phyloP scores from a whole-genome alignment of 64 coral and sea anemone species.

The Stichodactyla helianthus region DNA sequence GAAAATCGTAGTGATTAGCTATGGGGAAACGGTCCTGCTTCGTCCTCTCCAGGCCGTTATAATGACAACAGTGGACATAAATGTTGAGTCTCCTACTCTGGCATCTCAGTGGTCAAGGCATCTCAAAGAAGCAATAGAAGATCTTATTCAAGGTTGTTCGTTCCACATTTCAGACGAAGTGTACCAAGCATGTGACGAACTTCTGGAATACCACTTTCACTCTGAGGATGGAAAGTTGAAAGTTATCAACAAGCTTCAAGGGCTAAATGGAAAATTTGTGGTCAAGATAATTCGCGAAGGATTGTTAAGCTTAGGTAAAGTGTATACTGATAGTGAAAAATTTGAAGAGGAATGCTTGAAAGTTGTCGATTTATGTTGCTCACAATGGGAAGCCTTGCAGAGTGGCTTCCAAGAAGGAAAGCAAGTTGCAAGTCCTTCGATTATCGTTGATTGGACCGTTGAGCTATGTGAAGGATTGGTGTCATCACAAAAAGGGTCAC shows the following conservation, averaged over 20 bases:
- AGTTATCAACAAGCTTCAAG: not conserved
- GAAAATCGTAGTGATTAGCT: no score
- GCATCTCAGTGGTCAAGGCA: not conserved
- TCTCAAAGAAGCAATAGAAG: no score
- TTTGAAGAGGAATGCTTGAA: not conserved
- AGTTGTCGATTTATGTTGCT: not conserved
- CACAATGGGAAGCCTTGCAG: not conserved
- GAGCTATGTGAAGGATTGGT: not conserved
- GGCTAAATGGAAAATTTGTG: not conserved
- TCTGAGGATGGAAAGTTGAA: not conserved
- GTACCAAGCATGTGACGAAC: not conserved
- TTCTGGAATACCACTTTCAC: not conserved
- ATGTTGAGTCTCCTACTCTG: no score
- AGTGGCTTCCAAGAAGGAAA: not conserved
- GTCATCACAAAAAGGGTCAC: not conserved
- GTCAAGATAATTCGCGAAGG: slow-evolving; percentile 4
- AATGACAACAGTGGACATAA: no score
- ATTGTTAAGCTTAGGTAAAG: not conserved
- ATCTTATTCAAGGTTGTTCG: no score
- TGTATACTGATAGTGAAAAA: not conserved
- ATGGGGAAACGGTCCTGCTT: no score
- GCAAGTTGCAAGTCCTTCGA: not conserved
- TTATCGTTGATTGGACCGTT: not conserved
- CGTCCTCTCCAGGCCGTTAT: no score
- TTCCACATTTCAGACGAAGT: not conserved